Base-by-base conservation (phyloP, 2,888 invertebrate genomes). In the Calliopum simillimum region DNA sequence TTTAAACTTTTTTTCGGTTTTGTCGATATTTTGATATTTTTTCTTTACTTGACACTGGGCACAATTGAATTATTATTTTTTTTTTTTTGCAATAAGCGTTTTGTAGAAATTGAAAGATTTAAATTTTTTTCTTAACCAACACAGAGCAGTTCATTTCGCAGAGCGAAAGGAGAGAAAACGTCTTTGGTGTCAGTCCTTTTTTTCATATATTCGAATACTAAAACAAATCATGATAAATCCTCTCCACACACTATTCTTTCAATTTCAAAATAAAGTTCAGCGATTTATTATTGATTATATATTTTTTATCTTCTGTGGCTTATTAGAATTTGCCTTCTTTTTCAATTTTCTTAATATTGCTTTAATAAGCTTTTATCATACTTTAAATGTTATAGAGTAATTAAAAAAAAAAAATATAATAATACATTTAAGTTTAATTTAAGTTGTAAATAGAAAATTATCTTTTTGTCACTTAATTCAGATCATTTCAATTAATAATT, bases 211-310 rank as follows among this genome's bases (percentile, higher is more conserved):
- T 68, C 47, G 25, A 14, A 3, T 49, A 49, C 49, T 14, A 41
- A 67, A 67, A 56, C n/a, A 8, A 68, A 51, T 43, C 44, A 64
- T 59, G 59, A 59, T 43, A 65, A 16, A 69, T 61, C 62, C 68
- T 67, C 69, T 67, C 66, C 73, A 62, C 61, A 44, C 44, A 21
- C 55, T 64, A 41, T 44, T 58, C 59, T 63, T 71, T 68, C 67
- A 47, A 69, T 65, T 58, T 69, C 46, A 68, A 73, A 71, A 71
- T 61, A 73, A 73, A 71, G 71, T 73, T 68, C 70, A 67, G 61
- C 68, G 51, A 49, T 43, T 44, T 63, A 23, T 62, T 63, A 56
- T 70, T 56, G 59, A 41, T 65, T 69, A 69, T 73, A 70, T 73
- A 67, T 73, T 71, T 70, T 73, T 58, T 59, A 51, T 55, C 19